Conservation (phyloP, 2,797 vertebrate species). For the Squalus acanthias region DNA sequence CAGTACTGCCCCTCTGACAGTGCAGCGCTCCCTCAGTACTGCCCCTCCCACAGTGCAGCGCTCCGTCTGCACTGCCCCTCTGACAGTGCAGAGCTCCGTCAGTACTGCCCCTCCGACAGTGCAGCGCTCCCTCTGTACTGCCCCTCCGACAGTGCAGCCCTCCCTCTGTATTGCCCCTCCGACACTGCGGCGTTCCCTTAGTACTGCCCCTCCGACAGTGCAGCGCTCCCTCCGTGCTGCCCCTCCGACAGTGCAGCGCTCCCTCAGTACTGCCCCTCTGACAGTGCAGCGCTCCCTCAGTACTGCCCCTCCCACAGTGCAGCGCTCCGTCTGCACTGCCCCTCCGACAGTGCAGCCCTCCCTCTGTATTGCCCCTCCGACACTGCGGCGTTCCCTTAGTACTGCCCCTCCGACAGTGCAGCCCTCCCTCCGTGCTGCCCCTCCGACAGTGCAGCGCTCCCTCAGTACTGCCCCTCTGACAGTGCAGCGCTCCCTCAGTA, state of each 20-base stretch:
- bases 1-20: neutral
- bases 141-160: neutral
- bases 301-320: neutral
- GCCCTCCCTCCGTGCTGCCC: too few species aligned
- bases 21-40: neutral
- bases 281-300: neutral
- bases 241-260: neutral
- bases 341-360: too few species aligned
- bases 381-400: too few species aligned
- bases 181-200: neutral
- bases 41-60: neutral
- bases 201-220: neutral
- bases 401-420: too few species aligned
- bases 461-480: neutral
- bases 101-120: neutral
- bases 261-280: neutral
- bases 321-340: neutral
- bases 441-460: neutral
- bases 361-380: too few species aligned
- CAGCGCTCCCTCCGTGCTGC: neutral
- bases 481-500: neutral
- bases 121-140: neutral
- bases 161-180: neutral
- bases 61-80: neutral
- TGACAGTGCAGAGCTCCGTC: neutral